These are phyloP conservation scores for Magallana angulata DNA, from an alignment of 1,140 invertebrate species.

Conservation along the genomic window DNA sequence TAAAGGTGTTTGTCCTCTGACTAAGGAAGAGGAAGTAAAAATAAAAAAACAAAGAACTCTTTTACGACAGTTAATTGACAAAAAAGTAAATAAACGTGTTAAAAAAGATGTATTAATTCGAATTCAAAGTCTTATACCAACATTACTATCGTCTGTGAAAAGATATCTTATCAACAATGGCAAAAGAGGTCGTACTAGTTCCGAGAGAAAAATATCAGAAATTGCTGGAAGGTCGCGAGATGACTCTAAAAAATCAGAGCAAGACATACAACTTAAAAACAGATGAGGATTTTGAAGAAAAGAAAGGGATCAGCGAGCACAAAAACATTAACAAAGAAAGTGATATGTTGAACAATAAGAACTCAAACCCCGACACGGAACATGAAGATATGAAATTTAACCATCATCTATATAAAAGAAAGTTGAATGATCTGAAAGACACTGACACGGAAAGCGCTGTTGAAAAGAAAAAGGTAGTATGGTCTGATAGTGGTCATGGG, in stretches of 20 bases:
- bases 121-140: neutral
- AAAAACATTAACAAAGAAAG: too few relatives aligned
- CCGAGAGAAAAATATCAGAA: constrained; percentile 23
- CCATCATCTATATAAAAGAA: too few relatives aligned
- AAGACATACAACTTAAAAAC: neutral
- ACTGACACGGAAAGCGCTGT: too few relatives aligned
- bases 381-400: too few relatives aligned
- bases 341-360: too few relatives aligned
- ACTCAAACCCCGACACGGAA: too few relatives aligned
- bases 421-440: too few relatives aligned
- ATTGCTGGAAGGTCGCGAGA: neutral
- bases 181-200: constrained; percentile 16
- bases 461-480: too few relatives aligned
- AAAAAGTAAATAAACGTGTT: neutral
- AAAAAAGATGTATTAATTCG: neutral
- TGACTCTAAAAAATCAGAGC: too few relatives aligned
- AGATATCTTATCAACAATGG: neutral
- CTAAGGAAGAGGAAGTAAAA: neutral
- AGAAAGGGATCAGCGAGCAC: too few relatives aligned
- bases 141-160: neutral
- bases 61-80: neutral
- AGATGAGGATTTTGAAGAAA: too few relatives aligned
- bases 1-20: neutral
- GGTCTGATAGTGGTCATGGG: too few relatives aligned
- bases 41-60: neutral